Evolutionary conservation across 2,113 vertebrate species (phyloP).

Genomic region (Podiceps cristatus): DNA sequence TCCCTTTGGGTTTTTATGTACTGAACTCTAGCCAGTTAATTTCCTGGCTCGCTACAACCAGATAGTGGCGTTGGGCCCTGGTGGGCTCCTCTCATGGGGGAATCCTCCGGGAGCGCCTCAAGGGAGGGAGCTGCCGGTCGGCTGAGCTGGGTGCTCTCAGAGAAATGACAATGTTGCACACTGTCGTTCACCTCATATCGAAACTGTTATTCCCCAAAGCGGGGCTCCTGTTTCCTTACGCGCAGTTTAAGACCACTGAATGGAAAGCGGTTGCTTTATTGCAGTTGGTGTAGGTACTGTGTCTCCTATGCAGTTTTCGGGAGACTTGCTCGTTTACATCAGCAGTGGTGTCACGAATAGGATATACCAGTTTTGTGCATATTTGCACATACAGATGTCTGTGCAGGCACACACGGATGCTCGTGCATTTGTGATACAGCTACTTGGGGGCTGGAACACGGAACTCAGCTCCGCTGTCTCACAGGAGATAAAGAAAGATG

Average conservation of each 20-base stretch:
- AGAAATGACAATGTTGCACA: not conserved
- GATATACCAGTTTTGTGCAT: not conserved
- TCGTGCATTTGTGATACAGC: not conserved
- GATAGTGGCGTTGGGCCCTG: accelerated
- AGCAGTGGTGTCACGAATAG: not conserved
- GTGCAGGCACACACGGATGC: not conserved
- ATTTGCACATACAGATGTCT: accelerated
- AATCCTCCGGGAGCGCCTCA: not conserved
- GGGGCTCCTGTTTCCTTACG: not conserved
- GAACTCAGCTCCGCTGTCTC: not conserved
- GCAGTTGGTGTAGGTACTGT: not conserved
- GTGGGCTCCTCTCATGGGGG: not conserved
- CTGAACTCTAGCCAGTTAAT: not conserved
- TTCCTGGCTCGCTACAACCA: not conserved
- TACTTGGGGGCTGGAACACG: not conserved
- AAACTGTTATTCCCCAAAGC: not conserved
- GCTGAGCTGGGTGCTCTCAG: not conserved
- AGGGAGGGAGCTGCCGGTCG: not conserved
- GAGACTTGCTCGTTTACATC: not conserved
- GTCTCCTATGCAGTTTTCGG: not conserved
- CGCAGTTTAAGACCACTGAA: not conserved
- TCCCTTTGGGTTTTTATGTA: not conserved
- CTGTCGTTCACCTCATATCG: accelerated
- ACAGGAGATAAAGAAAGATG: accelerated
- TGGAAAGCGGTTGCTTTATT: not conserved